Evolutionary conservation across 2,113 vertebrate species (phyloP).

Genomic region (Beaufortia kweichowensis): DNA sequence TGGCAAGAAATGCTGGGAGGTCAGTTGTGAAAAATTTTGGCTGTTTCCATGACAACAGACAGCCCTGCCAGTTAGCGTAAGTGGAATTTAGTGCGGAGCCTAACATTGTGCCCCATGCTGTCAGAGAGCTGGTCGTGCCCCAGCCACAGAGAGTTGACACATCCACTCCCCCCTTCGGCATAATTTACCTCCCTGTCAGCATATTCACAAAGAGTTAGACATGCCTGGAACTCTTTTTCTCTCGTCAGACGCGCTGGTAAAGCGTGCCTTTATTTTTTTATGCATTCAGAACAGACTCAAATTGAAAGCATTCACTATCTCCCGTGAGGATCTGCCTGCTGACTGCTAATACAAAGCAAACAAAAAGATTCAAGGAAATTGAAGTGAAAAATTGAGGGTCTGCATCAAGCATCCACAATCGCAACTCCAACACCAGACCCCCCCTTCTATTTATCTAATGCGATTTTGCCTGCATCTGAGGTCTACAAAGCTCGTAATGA

Average conservation of each 20-base stretch:
- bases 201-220: constrained; percentile 27
- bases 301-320: not conserved
- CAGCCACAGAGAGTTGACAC: constrained; percentile 39
- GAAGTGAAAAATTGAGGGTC: constrained; percentile 35
- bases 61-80: constrained; percentile 50
- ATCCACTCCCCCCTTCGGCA: constrained; percentile 32
- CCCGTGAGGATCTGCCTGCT: constrained; percentile 12
- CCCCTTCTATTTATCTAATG: constrained; percentile 67
- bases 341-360: constrained; percentile 51
- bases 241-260: not conserved
- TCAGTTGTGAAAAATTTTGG: constrained; percentile 42
- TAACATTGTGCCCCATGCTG: constrained; percentile 28
- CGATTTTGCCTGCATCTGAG: constrained; percentile 72
- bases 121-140: constrained; percentile 9
- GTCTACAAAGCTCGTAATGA: constrained; percentile 73
- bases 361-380: constrained; percentile 55
- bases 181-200: constrained; percentile 35
- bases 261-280: not conserved
- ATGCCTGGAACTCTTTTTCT: not conserved
- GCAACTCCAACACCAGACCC: constrained; percentile 54
- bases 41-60: constrained; percentile 54
- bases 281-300: not conserved
- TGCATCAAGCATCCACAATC: constrained; percentile 54
- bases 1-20: constrained; percentile 41
- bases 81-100: constrained; percentile 42